These are phyloP conservation scores for Polyploca ridens DNA, from an alignment of 2,888 invertebrate species.

Conservation along the genomic window DNA sequence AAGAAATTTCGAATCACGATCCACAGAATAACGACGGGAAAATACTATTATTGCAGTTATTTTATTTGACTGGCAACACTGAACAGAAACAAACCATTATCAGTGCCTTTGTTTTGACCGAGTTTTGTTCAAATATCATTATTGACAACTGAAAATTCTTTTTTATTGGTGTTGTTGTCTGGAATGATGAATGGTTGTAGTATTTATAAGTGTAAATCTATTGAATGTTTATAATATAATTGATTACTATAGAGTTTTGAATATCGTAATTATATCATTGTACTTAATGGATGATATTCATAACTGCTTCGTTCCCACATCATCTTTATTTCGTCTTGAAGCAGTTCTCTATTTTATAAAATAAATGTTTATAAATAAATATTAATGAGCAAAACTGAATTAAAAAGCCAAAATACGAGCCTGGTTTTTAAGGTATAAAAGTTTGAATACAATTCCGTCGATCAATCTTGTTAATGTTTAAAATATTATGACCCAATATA, in stretches of 20 bases:
- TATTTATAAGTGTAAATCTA: conserved; percentile 17
- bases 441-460: neutral
- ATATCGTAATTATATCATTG: neutral
- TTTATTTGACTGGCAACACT: conserved; percentile 57
- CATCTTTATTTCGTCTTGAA: neutral
- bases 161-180: conserved; percentile 15
- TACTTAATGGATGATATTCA: neutral
- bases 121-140: conserved; percentile 44
- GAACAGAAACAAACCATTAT: conserved; percentile 35
- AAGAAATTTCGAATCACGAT: conserved; percentile 63
- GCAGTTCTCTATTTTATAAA: too few relatives aligned
- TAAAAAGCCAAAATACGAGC: too few relatives aligned
- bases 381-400: neutral
- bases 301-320: neutral
- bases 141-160: conserved; percentile 44
- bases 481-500: neutral
- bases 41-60: conserved; percentile 42
- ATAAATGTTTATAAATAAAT: neutral
- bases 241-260: conserved; percentile 7
- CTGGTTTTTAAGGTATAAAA: too few relatives aligned
- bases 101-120: conserved; percentile 46
- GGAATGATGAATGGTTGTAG: conserved; percentile 25
- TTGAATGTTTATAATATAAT: conserved; percentile 19
- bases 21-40: conserved; percentile 34
- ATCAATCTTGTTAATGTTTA: neutral